Base-by-base conservation (phyloP, 2,888 invertebrate species). In the Rhagonycha lutea region DNA sequence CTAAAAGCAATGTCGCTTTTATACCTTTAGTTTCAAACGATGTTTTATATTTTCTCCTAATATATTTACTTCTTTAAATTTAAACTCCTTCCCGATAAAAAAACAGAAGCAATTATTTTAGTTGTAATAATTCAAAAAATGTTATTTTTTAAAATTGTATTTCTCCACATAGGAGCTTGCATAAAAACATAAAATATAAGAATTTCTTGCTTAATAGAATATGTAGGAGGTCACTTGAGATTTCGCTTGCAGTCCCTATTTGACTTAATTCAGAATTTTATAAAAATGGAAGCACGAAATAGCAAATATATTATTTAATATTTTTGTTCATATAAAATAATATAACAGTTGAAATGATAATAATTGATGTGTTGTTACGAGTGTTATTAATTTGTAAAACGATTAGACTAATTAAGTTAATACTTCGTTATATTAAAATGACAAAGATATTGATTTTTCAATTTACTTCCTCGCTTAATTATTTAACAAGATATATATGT, bases 311-410 rank as follows among this genome's bases (percentile, higher is more conserved):
- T 62, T 71, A 78, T 76, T 47, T 47, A 47, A 47, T n/a, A 47
- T 47, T 47, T 47, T 47, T 47, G 0, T n/a, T 47, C 7, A 7
- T 47, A 47, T n/a, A 47, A 78, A 78, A 78, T 74, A 74, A 72
- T 29, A 69, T 67, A 47, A 68, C 61, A 69, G 72, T 69, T 72
- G 71, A 72, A 76, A 74, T n/a, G n/a, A n/a, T 75, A 63, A 70
- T 68, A 72, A 72, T 76, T 78, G 70, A 76, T 78, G 82, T 82
- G 81, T 81, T 82, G 82, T 81, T 72, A 72, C 61, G 18, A 18
- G 18, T n/a, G 47, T 47, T 47, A 47, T 47, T 47, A 47, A 47
- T 47, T 47, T 47, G n/a, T 47, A 47, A 47, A 47, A n/a, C 47
- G 47, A 47, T 47, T 47, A 47, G n/a, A 47, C 47, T 47, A 47